Conservation (phyloP, 2,888 invertebrate genomes). For the Eustalomyia histrio region DNA sequence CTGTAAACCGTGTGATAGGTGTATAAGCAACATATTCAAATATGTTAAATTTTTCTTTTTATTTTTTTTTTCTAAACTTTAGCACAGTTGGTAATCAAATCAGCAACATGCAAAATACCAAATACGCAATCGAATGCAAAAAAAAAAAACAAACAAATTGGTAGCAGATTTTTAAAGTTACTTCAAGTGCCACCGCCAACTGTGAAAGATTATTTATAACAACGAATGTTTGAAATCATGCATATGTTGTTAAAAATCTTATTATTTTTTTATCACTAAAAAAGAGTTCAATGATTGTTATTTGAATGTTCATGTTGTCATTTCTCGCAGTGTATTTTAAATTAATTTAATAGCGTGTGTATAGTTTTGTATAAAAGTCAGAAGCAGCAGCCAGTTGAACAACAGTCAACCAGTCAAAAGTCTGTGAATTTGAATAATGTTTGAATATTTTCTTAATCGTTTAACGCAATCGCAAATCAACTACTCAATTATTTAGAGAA, state of each 20-base stretch:
- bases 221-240: conserved; percentile 54
- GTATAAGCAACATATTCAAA: conserved; percentile 19
- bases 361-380: conserved; percentile 26
- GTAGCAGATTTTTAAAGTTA: conserved; percentile 62
- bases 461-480: conserved; percentile 43
- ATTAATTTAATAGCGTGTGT: conserved; percentile 60
- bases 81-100: conserved; percentile 65
- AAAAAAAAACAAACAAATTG: conserved; percentile 57
- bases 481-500: conserved; percentile 57
- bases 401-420: conserved; percentile 20
- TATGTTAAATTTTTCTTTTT: conserved; percentile 27
- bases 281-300: not conserved
- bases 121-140: not conserved
- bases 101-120: conserved; percentile 64
- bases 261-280: not conserved
- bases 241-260: conserved; percentile 45
- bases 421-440: conserved; percentile 65
- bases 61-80: conserved; percentile 14
- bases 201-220: conserved; percentile 65
- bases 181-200: conserved; percentile 66
- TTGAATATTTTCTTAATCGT: conserved; percentile 57
- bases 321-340: conserved; percentile 20
- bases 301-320: conserved; percentile 4
- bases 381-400: not conserved
- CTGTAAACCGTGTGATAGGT: no score